These are phyloP conservation scores for Dinoponera quadriceps DNA, from an alignment of 1,140 invertebrate genomes.

Conservation along the genomic window DNA sequence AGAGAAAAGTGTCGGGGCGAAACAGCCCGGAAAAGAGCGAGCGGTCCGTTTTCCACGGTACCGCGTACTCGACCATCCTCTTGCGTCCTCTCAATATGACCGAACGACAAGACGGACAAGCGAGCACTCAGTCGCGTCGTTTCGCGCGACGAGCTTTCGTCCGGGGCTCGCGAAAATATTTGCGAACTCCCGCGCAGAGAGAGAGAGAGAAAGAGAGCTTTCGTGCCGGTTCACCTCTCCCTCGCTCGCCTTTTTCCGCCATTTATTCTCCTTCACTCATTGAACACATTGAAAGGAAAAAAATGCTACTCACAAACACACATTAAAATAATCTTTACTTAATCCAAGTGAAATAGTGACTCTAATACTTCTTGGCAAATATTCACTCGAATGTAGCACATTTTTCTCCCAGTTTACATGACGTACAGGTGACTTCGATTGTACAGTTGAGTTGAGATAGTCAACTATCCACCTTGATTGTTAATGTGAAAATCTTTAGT, in stretches of 20 bases:
- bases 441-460: no score
- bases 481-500: no score
- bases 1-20: neutral
- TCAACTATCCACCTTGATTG: no score
- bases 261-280: neutral
- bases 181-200: slow-evolving; percentile 12
- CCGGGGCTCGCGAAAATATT: slow-evolving; percentile 46
- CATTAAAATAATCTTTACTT: no score
- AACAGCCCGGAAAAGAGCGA: neutral
- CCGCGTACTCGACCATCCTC: slow-evolving; percentile 20
- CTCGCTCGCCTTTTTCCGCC: neutral
- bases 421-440: no score
- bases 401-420: no score
- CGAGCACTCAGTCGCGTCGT: slow-evolving; percentile 24
- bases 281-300: no score
- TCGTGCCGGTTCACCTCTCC: neutral
- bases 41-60: slow-evolving; percentile 4
- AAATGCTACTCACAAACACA: no score
- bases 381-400: no score
- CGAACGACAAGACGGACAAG: slow-evolving; percentile 17
- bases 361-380: no score
- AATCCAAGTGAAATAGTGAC: no score
- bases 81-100: slow-evolving; percentile 39
- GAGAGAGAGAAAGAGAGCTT: neutral
- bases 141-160: slow-evolving; percentile 45